Evolutionary conservation across 2,113 vertebrate genomes (phyloP), one percentile per base, ranked within the genome.

Genomic region (Sitta europaea): DNA sequence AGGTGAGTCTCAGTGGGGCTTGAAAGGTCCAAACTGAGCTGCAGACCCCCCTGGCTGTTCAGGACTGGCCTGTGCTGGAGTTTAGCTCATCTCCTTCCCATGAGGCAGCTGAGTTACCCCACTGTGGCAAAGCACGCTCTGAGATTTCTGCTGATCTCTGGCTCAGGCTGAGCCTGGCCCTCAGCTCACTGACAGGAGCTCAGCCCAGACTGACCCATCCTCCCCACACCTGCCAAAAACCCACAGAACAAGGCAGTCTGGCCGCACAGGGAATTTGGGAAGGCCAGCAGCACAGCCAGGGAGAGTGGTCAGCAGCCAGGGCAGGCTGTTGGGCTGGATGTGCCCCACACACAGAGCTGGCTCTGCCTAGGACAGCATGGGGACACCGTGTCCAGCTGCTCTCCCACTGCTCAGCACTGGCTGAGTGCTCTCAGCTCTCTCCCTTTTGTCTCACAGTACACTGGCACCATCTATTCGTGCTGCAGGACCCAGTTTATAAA

Each of bases 211-310:
- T n/a, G 38, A 23, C 12, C 29, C n/a, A 36, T n/a, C 45, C 22
- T 67, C 29, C 22, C 19, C 29, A 3, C 1, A 4, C 19, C 2
- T 4, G 14, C 58, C 50, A 14, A 57, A 62, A 22, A 0, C 2
- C 23, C 35, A 11, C 0, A 4, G 21, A 55, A 48, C 35, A 54
- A 38, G 11, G 45, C 36, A 73, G 12, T 14, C 43, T 66, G 4
- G 0, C 20, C 47, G 54, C 27, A 4, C 33, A n/a, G 36, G n/a
- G 70, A 10, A 5, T 21, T 11, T 3, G 4, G 13, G 48, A 76
- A 79, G 38, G 57, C 35, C 71, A 73, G 42, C 65, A 75, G 72
- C 15, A 20, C 2, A 2, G 25, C 20, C 63, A 67, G n/a, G 40
- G 17, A 68, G 21, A 19, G 54, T 1, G 7, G 47, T 6, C 1